phyloP scores from a whole-genome alignment of 2,888 invertebrate species.

The Himalopsyche tibetana region DNA sequence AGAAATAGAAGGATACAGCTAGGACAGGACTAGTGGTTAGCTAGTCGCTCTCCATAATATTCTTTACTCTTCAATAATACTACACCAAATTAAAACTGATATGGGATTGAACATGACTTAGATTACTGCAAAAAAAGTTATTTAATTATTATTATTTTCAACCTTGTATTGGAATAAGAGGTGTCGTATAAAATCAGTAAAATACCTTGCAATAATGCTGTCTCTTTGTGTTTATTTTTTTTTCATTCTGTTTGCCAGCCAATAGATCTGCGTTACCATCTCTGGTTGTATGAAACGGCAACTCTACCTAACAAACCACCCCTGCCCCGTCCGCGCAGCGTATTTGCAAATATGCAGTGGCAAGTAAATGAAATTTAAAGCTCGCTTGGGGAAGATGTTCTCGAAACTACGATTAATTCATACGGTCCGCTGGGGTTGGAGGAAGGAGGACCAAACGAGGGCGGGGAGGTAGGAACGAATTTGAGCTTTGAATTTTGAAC shows the following conservation, averaged over 20 bases:
- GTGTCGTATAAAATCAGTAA: too few relatives aligned
- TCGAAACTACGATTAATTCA: constrained; percentile 57
- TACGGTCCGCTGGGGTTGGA: constrained; percentile 47
- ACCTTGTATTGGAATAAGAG: too few relatives aligned
- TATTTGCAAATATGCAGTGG: constrained; percentile 44
- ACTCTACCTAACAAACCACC: neutral
- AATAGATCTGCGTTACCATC: constrained; percentile 8
- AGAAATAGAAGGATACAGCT: too few relatives aligned
- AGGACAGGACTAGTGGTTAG: too few relatives aligned
- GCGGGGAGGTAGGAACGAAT: constrained; percentile 27
- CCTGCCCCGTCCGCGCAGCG: neutral
- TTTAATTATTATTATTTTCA: too few relatives aligned
- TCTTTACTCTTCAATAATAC: too few relatives aligned
- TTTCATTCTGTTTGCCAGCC: neutral
- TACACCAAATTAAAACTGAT: too few relatives aligned
- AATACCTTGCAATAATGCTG: too few relatives aligned
- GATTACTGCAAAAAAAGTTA: too few relatives aligned
- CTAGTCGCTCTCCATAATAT: too few relatives aligned
- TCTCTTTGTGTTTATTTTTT: neutral
- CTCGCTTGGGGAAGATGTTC: constrained; percentile 56
- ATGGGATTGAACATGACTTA: too few relatives aligned
- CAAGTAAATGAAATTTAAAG: constrained; percentile 59
- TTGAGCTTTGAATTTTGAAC: constrained; percentile 50
- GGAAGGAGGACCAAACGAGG: neutral
- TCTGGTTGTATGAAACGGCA: neutral